Conservation (phyloP, 2,888 invertebrate genomes). For the Drosophila anomalipes region DNA sequence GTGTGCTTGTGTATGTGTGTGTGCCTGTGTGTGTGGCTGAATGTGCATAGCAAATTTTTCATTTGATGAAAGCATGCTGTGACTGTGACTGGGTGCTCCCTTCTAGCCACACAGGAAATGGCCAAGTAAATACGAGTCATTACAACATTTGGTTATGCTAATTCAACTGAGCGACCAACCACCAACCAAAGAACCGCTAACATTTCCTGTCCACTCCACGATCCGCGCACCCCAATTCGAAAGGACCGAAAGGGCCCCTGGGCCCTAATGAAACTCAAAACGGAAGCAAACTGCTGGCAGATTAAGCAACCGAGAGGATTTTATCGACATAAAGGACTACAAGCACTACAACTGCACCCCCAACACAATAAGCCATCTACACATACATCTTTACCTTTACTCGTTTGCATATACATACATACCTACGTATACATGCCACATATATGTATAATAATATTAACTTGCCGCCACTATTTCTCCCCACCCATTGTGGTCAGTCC, state of each 20-base stretch:
- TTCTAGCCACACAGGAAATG: constrained; percentile 70
- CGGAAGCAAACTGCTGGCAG: constrained; percentile 76
- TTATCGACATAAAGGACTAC: constrained; percentile 66
- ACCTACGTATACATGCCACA: neutral
- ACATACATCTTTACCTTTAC: neutral
- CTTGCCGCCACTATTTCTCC: constrained; percentile 6
- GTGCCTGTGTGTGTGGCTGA: constrained; percentile 2
- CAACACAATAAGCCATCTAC: constrained; percentile 13
- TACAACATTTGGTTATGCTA: constrained; percentile 78
- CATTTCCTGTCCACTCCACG: constrained; percentile 53
- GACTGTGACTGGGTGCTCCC: constrained; percentile 12
- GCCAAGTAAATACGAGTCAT: constrained; percentile 80
- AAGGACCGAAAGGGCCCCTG: constrained; percentile 49
- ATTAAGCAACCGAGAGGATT: constrained; percentile 78
- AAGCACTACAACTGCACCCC: constrained; percentile 21
- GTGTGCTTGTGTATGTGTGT: constrained; percentile 1
- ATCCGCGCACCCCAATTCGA: constrained; percentile 33
- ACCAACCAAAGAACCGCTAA: constrained; percentile 32
- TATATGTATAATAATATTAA: constrained; percentile 16
- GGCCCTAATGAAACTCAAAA: constrained; percentile 74
- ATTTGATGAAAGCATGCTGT: constrained; percentile 48
- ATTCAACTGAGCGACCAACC: constrained; percentile 48
- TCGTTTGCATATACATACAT: constrained; percentile 9
- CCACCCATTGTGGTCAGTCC: constrained; percentile 7
- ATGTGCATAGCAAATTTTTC: constrained; percentile 38